Percentiles rank a stretch among this genome's conserved stretches.
Evolutionary conservation across 2,797 vertebrate species (phyloP).

Genomic region (Bryconaethiops microstoma): DNA sequence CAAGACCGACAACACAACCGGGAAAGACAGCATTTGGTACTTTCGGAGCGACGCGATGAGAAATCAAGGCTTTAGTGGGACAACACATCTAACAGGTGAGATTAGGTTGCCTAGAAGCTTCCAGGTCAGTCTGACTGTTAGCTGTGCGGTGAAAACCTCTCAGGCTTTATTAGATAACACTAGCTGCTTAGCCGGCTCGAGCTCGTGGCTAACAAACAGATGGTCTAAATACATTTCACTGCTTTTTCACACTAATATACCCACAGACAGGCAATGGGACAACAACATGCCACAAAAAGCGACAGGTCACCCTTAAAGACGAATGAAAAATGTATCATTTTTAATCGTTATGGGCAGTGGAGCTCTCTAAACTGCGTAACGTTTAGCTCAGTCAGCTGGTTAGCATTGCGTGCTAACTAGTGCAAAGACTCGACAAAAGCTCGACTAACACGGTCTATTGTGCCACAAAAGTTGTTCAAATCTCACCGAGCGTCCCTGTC

Average conservation of each 20-base stretch:
- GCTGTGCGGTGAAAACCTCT: background rate
- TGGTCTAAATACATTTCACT: background rate
- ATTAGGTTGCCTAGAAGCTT: slow-evolving; percentile 38
- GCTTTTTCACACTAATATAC: background rate
- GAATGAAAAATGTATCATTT: too few species aligned
- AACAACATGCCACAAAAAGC: too few species aligned
- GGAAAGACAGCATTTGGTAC: too few species aligned
- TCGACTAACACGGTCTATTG: background rate
- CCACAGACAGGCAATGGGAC: background rate
- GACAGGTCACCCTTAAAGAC: too few species aligned
- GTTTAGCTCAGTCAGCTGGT: slow-evolving; percentile 37
- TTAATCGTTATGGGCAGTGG: too few species aligned
- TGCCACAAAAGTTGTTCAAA: background rate
- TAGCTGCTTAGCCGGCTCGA: slow-evolving; percentile 1
- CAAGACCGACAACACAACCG: too few species aligned
- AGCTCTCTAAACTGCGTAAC: background rate
- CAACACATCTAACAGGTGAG: slow-evolving; percentile 16
- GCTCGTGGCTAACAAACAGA: background rate
- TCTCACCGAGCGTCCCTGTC: accelerated
- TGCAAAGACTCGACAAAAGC: slow-evolving; percentile 18
- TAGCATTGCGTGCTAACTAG: slow-evolving; percentile 58
- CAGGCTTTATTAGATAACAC: background rate
- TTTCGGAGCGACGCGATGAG: too few species aligned
- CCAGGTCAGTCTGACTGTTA: background rate
- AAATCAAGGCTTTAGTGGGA: slow-evolving; percentile 9